Conservation (phyloP, 2,797 vertebrate species). For the Echeneis naucrates region DNA sequence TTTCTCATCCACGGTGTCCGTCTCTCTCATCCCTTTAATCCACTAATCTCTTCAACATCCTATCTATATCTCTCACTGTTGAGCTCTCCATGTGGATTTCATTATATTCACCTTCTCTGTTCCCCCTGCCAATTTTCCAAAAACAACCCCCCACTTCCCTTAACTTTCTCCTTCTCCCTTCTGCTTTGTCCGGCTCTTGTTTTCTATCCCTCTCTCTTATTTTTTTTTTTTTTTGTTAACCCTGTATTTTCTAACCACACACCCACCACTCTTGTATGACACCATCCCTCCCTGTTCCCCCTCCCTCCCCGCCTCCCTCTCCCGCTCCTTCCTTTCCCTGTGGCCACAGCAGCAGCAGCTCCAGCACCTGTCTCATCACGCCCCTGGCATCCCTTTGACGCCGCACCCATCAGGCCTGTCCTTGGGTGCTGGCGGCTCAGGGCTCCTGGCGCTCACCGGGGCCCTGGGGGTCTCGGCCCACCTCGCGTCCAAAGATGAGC, state of each 20-base stretch:
- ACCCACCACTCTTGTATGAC: constrained; percentile 21
- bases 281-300: not conserved
- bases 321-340: constrained; percentile 54
- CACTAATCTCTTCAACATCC: constrained; percentile 56
- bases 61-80: constrained; percentile 43
- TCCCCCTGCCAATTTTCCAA: constrained; percentile 7
- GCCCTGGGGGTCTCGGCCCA: constrained; percentile 85
- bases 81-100: constrained; percentile 46
- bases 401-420: constrained; percentile 88
- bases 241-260: constrained; percentile 46
- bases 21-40: constrained; percentile 54
- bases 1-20: constrained; percentile 33
- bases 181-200: constrained; percentile 9
- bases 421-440: constrained; percentile 78
- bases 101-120: constrained; percentile 40
- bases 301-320: constrained; percentile 12
- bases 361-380: constrained; percentile 94
- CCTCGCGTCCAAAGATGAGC: constrained; percentile 87
- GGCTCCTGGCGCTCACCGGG: constrained; percentile 90
- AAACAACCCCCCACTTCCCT: constrained; percentile 4
- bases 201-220: constrained; percentile 25
- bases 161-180: not conserved
- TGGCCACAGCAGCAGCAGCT: constrained; percentile 95
- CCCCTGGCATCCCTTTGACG: constrained; percentile 87
- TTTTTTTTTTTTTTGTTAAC: too few species aligned